phyloP scores from a whole-genome alignment of 2,113 vertebrate species.

The Jaculus jaculus region DNA sequence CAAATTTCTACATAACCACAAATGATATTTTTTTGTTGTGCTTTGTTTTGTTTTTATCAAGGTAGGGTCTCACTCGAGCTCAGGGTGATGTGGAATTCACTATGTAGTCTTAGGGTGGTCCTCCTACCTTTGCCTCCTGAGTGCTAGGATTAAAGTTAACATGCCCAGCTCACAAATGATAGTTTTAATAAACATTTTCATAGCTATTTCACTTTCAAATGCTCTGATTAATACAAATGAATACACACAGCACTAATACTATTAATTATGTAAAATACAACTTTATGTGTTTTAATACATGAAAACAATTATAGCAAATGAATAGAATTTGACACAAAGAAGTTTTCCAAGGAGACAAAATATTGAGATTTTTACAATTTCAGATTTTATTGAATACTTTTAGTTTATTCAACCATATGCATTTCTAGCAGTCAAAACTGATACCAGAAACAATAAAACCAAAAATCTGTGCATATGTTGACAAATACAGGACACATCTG shows the following conservation, averaged over 20 bases:
- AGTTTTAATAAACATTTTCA: background rate
- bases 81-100: too few species aligned
- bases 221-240: background rate
- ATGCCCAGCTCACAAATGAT: background rate
- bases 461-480: conserved; percentile 28
- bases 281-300: background rate
- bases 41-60: too few species aligned
- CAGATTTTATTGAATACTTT: conserved; percentile 2
- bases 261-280: background rate
- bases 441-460: conserved; percentile 24
- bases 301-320: background rate
- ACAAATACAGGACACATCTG: conserved; percentile 18
- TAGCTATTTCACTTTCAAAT: conserved; percentile 1
- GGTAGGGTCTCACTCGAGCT: too few species aligned
- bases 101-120: too few species aligned
- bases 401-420: background rate
- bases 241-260: background rate
- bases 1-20: too few species aligned
- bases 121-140: too few species aligned
- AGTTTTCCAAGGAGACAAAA: background rate
- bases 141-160: too few species aligned
- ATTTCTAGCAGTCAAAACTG: background rate
- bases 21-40: background rate
- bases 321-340: conserved; percentile 5
- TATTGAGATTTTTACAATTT: background rate